phyloP scores from a whole-genome alignment of 2,113 vertebrate species.

The Bothrops jararaca region DNA sequence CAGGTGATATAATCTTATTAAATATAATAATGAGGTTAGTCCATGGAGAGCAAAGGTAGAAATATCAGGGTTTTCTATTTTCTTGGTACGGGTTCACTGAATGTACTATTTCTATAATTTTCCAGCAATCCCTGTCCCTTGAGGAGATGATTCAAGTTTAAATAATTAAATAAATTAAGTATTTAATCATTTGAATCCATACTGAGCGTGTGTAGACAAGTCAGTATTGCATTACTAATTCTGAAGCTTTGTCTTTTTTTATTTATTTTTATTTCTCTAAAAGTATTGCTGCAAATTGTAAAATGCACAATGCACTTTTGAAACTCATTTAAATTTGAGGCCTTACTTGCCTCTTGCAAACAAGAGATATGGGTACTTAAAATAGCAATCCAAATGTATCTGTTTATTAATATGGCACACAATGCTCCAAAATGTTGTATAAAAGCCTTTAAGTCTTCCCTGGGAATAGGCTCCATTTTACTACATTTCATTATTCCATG shows the following conservation, averaged over 20 bases:
- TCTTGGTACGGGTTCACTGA: background rate
- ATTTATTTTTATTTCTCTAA: background rate
- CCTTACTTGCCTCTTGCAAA: background rate
- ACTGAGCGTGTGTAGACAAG: background rate
- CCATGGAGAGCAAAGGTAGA: background rate
- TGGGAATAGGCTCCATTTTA: background rate
- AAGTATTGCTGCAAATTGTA: background rate
- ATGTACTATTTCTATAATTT: background rate
- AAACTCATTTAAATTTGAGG: background rate
- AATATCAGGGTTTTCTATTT: background rate
- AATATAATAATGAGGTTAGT: background rate
- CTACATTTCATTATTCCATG: background rate
- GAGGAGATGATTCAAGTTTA: background rate
- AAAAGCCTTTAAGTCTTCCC: background rate
- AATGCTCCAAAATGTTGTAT: background rate
- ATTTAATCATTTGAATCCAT: background rate
- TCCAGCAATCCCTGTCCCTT: fast-evolving
- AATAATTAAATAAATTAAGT: background rate
- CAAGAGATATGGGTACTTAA: background rate
- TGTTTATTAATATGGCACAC: background rate
- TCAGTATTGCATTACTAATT: background rate
- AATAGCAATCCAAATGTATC: background rate
- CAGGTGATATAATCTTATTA: background rate
- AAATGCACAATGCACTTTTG: background rate
- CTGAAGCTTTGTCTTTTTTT: background rate